Percentiles rank a stretch among this genome's conserved stretches.
phyloP scores from a whole-genome alignment of 2,888 invertebrate genomes.

The Byasa hedistus region DNA sequence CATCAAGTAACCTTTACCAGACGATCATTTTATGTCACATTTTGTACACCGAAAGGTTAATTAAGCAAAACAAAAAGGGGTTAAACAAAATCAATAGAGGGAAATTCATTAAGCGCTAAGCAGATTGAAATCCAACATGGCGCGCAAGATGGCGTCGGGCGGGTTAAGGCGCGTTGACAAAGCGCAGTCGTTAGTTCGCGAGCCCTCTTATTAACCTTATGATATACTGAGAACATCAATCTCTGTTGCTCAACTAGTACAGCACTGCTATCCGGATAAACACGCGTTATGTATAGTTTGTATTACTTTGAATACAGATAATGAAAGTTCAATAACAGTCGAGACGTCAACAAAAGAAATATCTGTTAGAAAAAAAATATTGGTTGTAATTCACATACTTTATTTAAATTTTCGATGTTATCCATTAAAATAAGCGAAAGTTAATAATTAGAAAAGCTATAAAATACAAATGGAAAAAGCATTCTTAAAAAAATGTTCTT shows the following conservation, averaged over 20 bases:
- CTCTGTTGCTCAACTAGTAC: constrained; percentile 37
- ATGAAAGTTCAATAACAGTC: too few relatives aligned
- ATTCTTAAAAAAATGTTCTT: constrained; percentile 29
- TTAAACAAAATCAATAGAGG: constrained; percentile 79
- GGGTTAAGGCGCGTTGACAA: constrained; percentile 78
- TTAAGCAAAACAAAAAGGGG: constrained; percentile 80
- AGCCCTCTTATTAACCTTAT: constrained; percentile 81
- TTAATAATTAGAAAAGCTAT: constrained; percentile 2
- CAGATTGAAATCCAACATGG: constrained; percentile 79
- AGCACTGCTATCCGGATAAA: constrained; percentile 3
- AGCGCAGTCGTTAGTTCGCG: constrained; percentile 78
- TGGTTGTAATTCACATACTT: too few relatives aligned
- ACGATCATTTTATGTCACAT: constrained; percentile 53
- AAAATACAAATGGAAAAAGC: constrained; percentile 23
- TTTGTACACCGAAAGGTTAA: constrained; percentile 75
- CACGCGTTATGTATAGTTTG: constrained; percentile 37
- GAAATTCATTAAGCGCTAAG: constrained; percentile 80
- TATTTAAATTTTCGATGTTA: too few relatives aligned
- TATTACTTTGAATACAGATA: not conserved
- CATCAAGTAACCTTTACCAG: constrained; percentile 34
- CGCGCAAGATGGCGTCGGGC: constrained; percentile 68
- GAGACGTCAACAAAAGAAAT: too few relatives aligned
- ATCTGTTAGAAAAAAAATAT: too few relatives aligned
- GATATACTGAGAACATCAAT: constrained; percentile 76
- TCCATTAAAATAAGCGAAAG: constrained; percentile 15